Base-by-base conservation (phyloP, 2,797 vertebrate species). In the Phrynocephalus vlangalii region DNA sequence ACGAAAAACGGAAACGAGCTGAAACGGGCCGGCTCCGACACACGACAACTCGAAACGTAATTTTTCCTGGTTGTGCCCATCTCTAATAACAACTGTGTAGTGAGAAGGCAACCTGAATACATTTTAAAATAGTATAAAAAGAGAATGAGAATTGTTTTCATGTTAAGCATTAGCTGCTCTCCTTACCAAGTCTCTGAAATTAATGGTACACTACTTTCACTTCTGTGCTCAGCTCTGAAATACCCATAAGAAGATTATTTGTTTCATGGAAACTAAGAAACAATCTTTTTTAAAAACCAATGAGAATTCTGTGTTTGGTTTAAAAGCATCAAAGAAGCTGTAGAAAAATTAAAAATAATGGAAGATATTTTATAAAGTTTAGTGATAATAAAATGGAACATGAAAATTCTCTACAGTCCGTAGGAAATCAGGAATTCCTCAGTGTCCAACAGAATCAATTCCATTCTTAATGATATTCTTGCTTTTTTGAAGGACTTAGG, bases 11-110 rank as follows among this genome's bases (percentile, higher is more conserved):
- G n/a, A n/a, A n/a, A n/a, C n/a, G n/a, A n/a, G n/a, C n/a, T n/a
- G n/a, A n/a, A n/a, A n/a, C n/a, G n/a, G n/a, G n/a, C n/a, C n/a
- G n/a, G n/a, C n/a, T n/a, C n/a, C n/a, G n/a, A n/a, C n/a, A n/a
- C n/a, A n/a, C n/a, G n/a, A n/a, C n/a, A n/a, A n/a, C n/a, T n/a
- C n/a, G n/a, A n/a, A n/a, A n/a, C n/a, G n/a, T n/a, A n/a, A n/a
- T n/a, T n/a, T n/a, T n/a, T n/a, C n/a, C n/a, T n/a, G n/a, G n/a
- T n/a, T n/a, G n/a, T n/a, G n/a, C n/a, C n/a, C n/a, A n/a, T n/a
- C n/a, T n/a, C n/a, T n/a, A 78, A 71, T 83, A 87, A 77, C n/a
- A 66, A 76, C 30, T 60, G n/a, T 44, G 24, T 87, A 72, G 78
- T 78, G 50, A 83, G 50, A 83, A 38, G 18, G 26, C 48, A 83